Percentiles rank a stretch among this genome's conserved stretches.
Evolutionary conservation across 92 coral and sea anemone species (phyloP).

Genomic region (Diadumene lineata): DNA sequence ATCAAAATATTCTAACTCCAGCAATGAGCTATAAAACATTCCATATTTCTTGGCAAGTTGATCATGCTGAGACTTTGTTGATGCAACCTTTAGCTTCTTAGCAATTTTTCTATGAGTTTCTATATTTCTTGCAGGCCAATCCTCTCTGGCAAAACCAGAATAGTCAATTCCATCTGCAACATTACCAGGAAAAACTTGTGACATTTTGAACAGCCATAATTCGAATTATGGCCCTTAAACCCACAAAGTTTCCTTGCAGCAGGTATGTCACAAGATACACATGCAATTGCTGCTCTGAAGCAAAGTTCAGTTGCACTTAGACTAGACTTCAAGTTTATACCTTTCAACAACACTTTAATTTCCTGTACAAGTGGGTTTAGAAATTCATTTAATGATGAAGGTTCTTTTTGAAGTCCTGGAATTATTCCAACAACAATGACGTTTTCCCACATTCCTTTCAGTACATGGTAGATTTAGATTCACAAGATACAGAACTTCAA

Average conservation of each 20-base stretch:
- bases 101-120: constrained; percentile 42
- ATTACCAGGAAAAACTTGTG: constrained; percentile 48
- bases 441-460: constrained; percentile 40
- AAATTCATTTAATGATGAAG: constrained; percentile 35
- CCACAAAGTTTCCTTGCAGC: constrained; percentile 55
- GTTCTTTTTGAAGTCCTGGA: constrained; percentile 49
- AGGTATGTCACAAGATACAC: constrained; percentile 45
- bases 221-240: constrained; percentile 38
- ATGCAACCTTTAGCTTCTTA: constrained; percentile 14
- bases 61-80: constrained; percentile 29
- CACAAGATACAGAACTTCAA: constrained; percentile 49
- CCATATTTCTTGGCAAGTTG: constrained; percentile 36
- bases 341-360: constrained; percentile 40
- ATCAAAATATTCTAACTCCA: constrained; percentile 50
- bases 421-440: constrained; percentile 44
- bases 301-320: constrained; percentile 28
- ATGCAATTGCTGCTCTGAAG: constrained; percentile 42
- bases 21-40: constrained; percentile 20
- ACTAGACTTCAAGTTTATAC: constrained; percentile 36
- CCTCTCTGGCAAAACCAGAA: constrained; percentile 44
- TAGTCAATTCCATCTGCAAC: constrained; percentile 40
- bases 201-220: constrained; percentile 53
- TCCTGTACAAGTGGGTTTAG: constrained; percentile 47
- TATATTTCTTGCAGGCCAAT: constrained; percentile 40
- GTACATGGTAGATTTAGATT: constrained; percentile 48